phyloP scores from a whole-genome alignment of 35 echinoderm and acorn worm species.

The Apostichopus japonicus region DNA sequence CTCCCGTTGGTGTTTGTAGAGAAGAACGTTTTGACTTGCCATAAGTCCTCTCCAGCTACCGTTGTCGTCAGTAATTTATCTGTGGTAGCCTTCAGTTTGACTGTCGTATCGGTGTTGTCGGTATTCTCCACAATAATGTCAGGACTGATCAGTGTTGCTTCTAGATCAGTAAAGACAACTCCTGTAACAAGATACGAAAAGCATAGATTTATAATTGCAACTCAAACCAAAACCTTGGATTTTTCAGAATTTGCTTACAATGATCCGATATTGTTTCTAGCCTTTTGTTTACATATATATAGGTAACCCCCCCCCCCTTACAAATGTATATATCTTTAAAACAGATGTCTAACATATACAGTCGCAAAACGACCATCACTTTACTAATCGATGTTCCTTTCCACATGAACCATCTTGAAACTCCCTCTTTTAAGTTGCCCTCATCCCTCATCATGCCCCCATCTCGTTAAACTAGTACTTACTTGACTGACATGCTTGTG shows the following conservation, averaged over 20 bases:
- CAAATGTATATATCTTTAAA: too few relatives aligned
- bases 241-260: too few relatives aligned
- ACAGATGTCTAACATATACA: too few relatives aligned
- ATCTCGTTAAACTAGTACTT: neutral
- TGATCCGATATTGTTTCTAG: too few relatives aligned
- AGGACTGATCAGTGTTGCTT: neutral
- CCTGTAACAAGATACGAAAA: neutral
- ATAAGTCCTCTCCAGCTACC: neutral
- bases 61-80: slow-evolving; percentile 11
- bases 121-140: slow-evolving; percentile 36
- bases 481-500: slow-evolving; percentile 57
- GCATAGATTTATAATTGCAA: neutral
- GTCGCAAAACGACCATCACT: too few relatives aligned
- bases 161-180: slow-evolving; percentile 4
- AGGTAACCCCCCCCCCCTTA: too few relatives aligned
- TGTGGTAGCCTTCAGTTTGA: neutral
- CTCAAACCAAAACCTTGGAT: neutral
- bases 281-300: too few relatives aligned
- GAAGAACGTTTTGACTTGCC: slow-evolving; percentile 32
- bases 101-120: slow-evolving; percentile 1
- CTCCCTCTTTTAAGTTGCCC: too few relatives aligned
- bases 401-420: too few relatives aligned
- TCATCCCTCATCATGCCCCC: too few relatives aligned
- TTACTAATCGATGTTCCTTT: too few relatives aligned
- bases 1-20: neutral